phyloP scores from a whole-genome alignment of 2,113 vertebrate species.

The Cisticola juncidis region DNA sequence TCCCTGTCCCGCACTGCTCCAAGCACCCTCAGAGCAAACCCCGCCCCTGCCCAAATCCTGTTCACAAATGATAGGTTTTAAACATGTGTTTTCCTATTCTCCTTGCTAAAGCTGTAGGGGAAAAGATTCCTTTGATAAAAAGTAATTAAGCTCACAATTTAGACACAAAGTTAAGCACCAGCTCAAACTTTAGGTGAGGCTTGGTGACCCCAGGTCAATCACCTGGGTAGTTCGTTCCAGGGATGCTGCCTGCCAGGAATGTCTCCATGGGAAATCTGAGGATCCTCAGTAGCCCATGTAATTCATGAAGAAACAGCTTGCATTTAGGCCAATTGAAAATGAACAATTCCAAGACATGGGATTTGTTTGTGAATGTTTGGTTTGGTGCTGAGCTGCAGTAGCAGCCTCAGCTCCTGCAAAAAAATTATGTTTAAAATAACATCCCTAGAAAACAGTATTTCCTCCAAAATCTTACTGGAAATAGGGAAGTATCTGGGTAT shows the following conservation, averaged over 20 bases:
- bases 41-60: not conserved
- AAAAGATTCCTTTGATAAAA: not conserved
- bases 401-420: not conserved
- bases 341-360: not conserved
- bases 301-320: no score
- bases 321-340: not conserved
- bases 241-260: not conserved
- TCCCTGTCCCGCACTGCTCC: accelerated
- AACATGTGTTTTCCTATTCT: not conserved
- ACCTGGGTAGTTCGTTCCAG: no score
- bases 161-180: not conserved
- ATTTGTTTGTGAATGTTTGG: not conserved
- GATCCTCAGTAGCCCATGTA: accelerated
- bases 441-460: not conserved
- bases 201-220: accelerated
- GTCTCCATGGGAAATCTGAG: not conserved
- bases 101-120: not conserved
- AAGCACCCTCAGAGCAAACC: accelerated
- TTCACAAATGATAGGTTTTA: not conserved
- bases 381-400: not conserved
- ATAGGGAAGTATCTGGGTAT: not conserved
- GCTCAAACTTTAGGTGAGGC: accelerated
- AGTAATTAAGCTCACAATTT: not conserved
- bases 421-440: conserved; percentile 7
- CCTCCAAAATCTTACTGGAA: not conserved